Percentiles rank a stretch among this genome's conserved stretches.
Evolutionary conservation across 2,113 vertebrate species (phyloP).

Genomic region (Chaenogobius annularis): DNA sequence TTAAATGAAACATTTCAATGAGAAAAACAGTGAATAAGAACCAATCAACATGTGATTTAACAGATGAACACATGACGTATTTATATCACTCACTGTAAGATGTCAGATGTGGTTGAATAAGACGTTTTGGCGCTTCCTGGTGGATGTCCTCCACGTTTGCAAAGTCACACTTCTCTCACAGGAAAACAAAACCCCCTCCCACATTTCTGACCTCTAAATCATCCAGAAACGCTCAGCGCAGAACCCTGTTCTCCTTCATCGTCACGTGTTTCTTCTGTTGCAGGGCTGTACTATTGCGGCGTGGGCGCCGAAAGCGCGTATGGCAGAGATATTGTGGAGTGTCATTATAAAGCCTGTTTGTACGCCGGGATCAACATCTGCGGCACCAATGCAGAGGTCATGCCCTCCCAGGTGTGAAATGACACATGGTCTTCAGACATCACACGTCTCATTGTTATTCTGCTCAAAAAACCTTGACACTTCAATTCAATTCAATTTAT

Average conservation of each 20-base stretch:
- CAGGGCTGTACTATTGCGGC: slow-evolving; percentile 87
- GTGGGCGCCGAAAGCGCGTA: slow-evolving; percentile 84
- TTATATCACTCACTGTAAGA: no score
- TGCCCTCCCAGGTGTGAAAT: slow-evolving; percentile 62
- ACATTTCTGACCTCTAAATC: neutral
- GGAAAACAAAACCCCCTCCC: no score
- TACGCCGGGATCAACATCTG: slow-evolving; percentile 63
- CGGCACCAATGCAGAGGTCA: slow-evolving; percentile 69
- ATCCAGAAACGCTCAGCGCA: no score
- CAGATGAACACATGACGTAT: no score
- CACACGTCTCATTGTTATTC: no score
- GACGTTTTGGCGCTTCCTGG: neutral
- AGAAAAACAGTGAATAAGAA: no score
- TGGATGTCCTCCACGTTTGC: neutral
- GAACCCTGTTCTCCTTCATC: neutral
- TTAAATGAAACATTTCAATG: no score
- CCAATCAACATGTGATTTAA: no score
- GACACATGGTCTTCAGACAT: no score
- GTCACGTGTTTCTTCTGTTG: neutral
- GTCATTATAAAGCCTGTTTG: slow-evolving; percentile 70
- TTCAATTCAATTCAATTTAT: no score
- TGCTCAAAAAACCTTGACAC: no score
- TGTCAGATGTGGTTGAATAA: neutral
- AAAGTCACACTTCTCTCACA: no score
- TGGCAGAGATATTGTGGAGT: slow-evolving; percentile 84